Conservation (phyloP, 2,888 invertebrate species). For the Busseola fusca region DNA sequence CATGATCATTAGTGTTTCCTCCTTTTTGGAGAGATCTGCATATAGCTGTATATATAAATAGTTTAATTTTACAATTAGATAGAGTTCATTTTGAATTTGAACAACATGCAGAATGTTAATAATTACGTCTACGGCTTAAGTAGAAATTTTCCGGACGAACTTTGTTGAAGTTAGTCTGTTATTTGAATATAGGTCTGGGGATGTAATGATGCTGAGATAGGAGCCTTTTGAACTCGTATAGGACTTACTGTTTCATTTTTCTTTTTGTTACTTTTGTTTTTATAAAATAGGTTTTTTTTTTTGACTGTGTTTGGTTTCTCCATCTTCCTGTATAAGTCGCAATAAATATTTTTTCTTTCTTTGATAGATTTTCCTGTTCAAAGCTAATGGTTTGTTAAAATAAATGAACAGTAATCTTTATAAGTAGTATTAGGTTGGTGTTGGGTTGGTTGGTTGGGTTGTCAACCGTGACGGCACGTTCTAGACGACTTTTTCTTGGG, state of each 20-base stretch:
- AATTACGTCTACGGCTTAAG: not conserved
- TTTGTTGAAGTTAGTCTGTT: slow-evolving; percentile 25
- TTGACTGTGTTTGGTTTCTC: too few relatives aligned
- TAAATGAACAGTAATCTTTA: slow-evolving; percentile 5
- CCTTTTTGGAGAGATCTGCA: slow-evolving; percentile 19
- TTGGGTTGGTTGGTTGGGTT: too few relatives aligned
- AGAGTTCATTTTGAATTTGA: slow-evolving; percentile 10
- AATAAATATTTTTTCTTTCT: too few relatives aligned
- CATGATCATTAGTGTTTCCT: slow-evolving; percentile 16
- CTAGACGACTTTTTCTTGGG: not conserved
- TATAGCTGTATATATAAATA: slow-evolving; percentile 21
- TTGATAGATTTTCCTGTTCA: slow-evolving; percentile 15
- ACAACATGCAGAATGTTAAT: slow-evolving; percentile 8
- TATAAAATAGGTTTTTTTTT: too few relatives aligned
- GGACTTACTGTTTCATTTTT: too few relatives aligned
- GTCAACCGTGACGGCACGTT: not conserved
- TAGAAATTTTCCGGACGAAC: slow-evolving; percentile 11
- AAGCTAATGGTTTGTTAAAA: slow-evolving; percentile 16
- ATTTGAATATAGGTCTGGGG: slow-evolving; percentile 17
- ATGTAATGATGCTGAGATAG: not conserved
- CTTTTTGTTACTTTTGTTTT: too few relatives aligned
- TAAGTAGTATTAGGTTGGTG: too few relatives aligned
- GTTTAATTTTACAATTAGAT: slow-evolving; percentile 36
- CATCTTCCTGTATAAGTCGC: too few relatives aligned
- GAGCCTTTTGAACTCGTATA: too few relatives aligned